Base-by-base conservation (phyloP, 1,140 invertebrate genomes). In the Papilio glaucus region DNA sequence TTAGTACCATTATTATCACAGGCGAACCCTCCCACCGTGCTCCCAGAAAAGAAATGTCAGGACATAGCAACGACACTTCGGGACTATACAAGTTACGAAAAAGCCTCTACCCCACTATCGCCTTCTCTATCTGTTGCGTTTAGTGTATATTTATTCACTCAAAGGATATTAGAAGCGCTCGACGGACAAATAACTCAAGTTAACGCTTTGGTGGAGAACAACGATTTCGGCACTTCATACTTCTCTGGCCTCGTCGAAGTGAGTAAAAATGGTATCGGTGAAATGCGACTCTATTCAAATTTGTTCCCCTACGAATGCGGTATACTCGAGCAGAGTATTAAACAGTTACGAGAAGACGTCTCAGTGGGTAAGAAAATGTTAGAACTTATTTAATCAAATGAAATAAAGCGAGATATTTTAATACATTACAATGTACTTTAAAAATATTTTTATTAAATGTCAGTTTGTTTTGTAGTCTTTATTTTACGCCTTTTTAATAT, bases 51-150 rank as follows among this genome's bases (percentile, higher is more conserved):
- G 29, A 81, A 90, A 41, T 82, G 94, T 9, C 89, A 94, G 70
- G 88, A 90, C 53, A 82, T 95, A 10, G 94, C 93, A 5, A 85
- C 85, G 15, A 88, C 93, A 69, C 92, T 95, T 68, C 88, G 86
- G 3, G n/a, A 68, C 33, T 33, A 29, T 45, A 42, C 39, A 9
- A 45, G n/a, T 49, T 68, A 42, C 7, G 65, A 68, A 68, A 68
- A 45, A 9, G 65, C 39, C 4, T 49, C 21, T 33, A 15, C 8
- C 10, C 18, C 24, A 0, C 7, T 29, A 15, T 95, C 95, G 12
- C 95, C 96, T 5, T 95, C 95, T 1, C 84, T 96, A 21, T 96
- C 95, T 0, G 95, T 96, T 93, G 96, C 96, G 0, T 95, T 93
- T 77, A 95, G 96, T 73, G 95, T 93, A 21, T 93, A 95, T 15